A percentile compares a stretch with the other conserved stretches of the same genome.
phyloP scores from a whole-genome alignment of 2,888 invertebrate genomes.

The Apamea crenata region DNA sequence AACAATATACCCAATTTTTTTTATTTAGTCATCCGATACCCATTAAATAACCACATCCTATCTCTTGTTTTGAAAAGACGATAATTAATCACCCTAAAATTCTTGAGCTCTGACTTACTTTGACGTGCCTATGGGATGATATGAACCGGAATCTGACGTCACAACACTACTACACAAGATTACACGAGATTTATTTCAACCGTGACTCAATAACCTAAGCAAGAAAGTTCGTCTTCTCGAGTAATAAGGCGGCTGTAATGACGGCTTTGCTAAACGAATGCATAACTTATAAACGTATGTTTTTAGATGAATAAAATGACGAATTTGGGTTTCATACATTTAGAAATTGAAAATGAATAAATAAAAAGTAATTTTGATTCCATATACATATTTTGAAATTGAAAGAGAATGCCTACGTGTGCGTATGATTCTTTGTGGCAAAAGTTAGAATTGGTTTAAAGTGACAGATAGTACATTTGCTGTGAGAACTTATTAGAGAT shows the following conservation, averaged over 20 bases:
- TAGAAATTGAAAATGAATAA: background rate
- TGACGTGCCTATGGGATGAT: background rate
- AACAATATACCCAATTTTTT: background rate
- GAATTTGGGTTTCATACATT: background rate
- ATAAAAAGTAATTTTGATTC: no score
- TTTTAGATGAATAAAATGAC: background rate
- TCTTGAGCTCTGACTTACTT: conserved; percentile 21
- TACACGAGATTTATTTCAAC: background rate
- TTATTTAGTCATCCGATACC: background rate
- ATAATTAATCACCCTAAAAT: conserved; percentile 24
- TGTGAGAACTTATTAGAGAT: background rate
- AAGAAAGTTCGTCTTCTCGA: background rate
- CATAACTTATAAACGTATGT: conserved; percentile 3
- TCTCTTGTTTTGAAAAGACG: background rate
- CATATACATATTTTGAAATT: no score
- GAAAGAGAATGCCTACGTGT: no score
- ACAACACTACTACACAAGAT: background rate
- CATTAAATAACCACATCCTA: background rate
- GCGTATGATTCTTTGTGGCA: no score
- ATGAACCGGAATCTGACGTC: conserved; percentile 9
- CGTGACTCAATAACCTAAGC: conserved; percentile 17
- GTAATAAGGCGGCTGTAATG: background rate
- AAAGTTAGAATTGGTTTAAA: no score
- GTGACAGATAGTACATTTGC: background rate
- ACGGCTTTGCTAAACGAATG: background rate